Evolutionary conservation across 2,113 vertebrate species (phyloP).

Genomic region (Hiodon tergisus): DNA sequence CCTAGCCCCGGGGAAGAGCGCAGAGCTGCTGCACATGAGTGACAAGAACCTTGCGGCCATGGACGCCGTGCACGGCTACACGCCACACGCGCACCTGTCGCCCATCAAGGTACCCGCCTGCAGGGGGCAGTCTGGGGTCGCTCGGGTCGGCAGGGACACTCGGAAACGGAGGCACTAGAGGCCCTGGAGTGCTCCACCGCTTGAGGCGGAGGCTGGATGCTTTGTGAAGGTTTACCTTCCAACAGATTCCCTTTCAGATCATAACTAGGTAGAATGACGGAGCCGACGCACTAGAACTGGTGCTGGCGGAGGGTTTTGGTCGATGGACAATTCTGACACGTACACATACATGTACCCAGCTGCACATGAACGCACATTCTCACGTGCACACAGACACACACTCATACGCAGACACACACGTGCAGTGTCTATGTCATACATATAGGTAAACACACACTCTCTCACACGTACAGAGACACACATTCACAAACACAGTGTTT

Average conservation of each 20-base stretch:
- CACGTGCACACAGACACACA: neutral
- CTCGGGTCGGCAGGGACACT: neutral
- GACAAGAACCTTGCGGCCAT: slow-evolving; percentile 66
- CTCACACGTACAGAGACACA: neutral
- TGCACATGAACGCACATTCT: neutral
- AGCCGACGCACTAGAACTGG: too few species aligned
- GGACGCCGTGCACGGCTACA: slow-evolving; percentile 67
- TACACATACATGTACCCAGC: too few species aligned
- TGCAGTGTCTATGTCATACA: neutral
- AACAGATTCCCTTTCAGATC: too few species aligned
- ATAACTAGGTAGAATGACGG: too few species aligned
- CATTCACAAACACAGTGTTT: neutral
- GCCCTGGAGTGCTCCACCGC: too few species aligned
- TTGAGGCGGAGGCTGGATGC: too few species aligned
- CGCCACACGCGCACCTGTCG: slow-evolving; percentile 65
- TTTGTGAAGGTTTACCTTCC: too few species aligned
- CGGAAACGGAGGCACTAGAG: too few species aligned
- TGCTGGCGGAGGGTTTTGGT: too few species aligned
- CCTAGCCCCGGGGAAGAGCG: slow-evolving; percentile 53
- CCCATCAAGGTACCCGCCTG: slow-evolving; percentile 56
- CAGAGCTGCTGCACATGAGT: slow-evolving; percentile 56
- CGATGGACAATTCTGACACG: too few species aligned
- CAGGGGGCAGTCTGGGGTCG: neutral
- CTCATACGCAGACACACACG: neutral
- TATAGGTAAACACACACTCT: neutral